A percentile compares a stretch with the other conserved stretches of the same genome.
These are phyloP conservation scores for Pollenia amentaria DNA, from an alignment of 2,888 invertebrate species.

Conservation along the genomic window DNA sequence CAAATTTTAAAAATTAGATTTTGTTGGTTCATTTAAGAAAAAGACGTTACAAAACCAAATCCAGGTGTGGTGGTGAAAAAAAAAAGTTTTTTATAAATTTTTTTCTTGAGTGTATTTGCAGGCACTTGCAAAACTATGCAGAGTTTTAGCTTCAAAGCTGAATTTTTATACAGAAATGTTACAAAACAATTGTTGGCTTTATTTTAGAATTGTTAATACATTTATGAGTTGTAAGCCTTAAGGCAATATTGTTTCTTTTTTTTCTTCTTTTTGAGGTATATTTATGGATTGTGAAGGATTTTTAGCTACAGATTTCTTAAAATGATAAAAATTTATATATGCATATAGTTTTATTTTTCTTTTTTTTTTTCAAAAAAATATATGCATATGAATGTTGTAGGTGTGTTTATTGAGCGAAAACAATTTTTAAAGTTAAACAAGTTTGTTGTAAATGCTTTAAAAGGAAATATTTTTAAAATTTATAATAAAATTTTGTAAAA, in stretches of 20 bases:
- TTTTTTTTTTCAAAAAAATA: conserved; percentile 11
- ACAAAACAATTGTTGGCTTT: conserved; percentile 67
- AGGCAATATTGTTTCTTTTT: conserved; percentile 51
- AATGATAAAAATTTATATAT: conserved; percentile 71
- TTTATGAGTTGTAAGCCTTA: conserved; percentile 70
- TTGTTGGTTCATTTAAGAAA: conserved; percentile 48
- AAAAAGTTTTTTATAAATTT: conserved; percentile 13
- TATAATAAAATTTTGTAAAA: neutral
- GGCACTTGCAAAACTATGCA: conserved; percentile 65
- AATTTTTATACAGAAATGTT: conserved; percentile 47
- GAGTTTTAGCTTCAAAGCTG: conserved; percentile 36
- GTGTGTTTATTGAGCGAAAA: conserved; percentile 55
- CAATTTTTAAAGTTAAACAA: neutral
- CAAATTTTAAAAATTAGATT: too few species aligned
- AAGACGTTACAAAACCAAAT: conserved; percentile 72
- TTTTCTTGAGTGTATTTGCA: conserved; percentile 27
- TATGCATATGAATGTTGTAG: conserved; percentile 57
- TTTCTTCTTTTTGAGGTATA: conserved; percentile 27
- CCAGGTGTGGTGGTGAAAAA: conserved; percentile 68
- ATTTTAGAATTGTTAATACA: conserved; percentile 73
- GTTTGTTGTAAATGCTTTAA: conserved; percentile 5
- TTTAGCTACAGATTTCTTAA: conserved; percentile 63
- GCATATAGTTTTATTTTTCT: conserved; percentile 42
- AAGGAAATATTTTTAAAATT: neutral
- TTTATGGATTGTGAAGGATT: conserved; percentile 66